Percentiles rank a stretch among this genome's conserved stretches.
These are phyloP conservation scores for Drosophila meridionalis DNA, from an alignment of 2,888 invertebrate genomes.

Conservation along the genomic window DNA sequence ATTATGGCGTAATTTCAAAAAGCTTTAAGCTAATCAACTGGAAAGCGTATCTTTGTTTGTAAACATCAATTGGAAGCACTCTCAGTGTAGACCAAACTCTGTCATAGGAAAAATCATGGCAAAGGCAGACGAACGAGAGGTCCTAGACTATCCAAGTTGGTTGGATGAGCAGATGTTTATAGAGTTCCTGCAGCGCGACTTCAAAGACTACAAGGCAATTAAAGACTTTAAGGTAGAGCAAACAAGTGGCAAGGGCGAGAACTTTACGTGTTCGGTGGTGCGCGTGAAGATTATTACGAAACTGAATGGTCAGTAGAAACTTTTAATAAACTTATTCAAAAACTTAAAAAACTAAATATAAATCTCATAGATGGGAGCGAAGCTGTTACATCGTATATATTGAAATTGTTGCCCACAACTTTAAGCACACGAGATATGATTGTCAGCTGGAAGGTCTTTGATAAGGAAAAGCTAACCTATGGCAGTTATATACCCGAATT, in stretches of 20 bases:
- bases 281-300: slow-evolving; percentile 63
- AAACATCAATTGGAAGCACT: background rate
- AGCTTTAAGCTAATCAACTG: background rate
- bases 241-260: slow-evolving; percentile 74
- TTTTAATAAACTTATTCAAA: background rate
- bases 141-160: slow-evolving; percentile 40
- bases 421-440: slow-evolving; percentile 58
- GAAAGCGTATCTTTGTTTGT: background rate
- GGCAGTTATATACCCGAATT: slow-evolving; percentile 75
- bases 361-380: slow-evolving; percentile 54
- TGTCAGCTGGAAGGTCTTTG: slow-evolving; percentile 72
- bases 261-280: slow-evolving; percentile 76
- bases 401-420: slow-evolving; percentile 65
- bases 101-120: slow-evolving; percentile 32
- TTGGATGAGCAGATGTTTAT: slow-evolving; percentile 53
- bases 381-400: slow-evolving; percentile 64
- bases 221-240: slow-evolving; percentile 55
- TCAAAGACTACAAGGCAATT: slow-evolving; percentile 57
- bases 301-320: slow-evolving; percentile 58
- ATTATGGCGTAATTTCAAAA: background rate
- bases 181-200: slow-evolving; percentile 63
- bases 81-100: slow-evolving; percentile 19
- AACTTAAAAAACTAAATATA: background rate
- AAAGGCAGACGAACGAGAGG: background rate
- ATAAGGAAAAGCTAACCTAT: slow-evolving; percentile 81